phyloP scores from a whole-genome alignment of 1,140 invertebrate species.

The Dreissena polymorpha region DNA sequence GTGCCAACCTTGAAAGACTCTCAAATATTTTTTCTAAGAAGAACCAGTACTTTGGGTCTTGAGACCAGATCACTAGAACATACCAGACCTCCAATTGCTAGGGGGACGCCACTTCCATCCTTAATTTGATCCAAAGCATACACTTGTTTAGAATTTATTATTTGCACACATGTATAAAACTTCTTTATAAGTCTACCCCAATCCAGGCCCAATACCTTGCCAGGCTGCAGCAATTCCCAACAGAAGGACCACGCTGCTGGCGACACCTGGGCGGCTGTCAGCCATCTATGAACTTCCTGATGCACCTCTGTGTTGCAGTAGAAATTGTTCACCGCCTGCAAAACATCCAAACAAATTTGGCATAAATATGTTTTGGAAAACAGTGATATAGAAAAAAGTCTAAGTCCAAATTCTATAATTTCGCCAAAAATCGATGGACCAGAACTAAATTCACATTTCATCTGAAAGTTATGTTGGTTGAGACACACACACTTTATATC shows the following conservation, averaged over 20 bases:
- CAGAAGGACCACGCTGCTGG: constrained; percentile 93
- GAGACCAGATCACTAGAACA: too few species aligned
- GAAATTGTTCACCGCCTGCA: constrained; percentile 80
- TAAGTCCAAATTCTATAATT: background rate
- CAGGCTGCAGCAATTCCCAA: constrained; percentile 90
- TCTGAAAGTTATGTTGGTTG: too few species aligned
- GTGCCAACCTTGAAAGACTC: too few species aligned
- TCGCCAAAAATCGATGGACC: background rate
- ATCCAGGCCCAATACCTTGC: constrained; percentile 82
- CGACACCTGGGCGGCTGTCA: constrained; percentile 89
- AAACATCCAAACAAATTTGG: background rate
- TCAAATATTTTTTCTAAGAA: too few species aligned
- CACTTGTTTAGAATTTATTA: too few species aligned
- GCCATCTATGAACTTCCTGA: constrained; percentile 90
- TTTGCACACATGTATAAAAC: too few species aligned
- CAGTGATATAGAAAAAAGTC: background rate
- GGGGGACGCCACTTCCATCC: too few species aligned
- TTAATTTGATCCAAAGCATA: too few species aligned
- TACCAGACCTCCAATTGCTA: too few species aligned
- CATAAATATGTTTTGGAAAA: background rate
- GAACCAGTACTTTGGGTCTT: too few species aligned
- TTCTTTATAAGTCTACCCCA: background rate
- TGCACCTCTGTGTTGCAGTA: constrained; percentile 80
- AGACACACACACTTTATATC: background rate
- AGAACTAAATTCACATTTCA: too few species aligned